Base-by-base conservation (phyloP, 2,113 vertebrate species). In the Microtus pennsylvanicus region DNA sequence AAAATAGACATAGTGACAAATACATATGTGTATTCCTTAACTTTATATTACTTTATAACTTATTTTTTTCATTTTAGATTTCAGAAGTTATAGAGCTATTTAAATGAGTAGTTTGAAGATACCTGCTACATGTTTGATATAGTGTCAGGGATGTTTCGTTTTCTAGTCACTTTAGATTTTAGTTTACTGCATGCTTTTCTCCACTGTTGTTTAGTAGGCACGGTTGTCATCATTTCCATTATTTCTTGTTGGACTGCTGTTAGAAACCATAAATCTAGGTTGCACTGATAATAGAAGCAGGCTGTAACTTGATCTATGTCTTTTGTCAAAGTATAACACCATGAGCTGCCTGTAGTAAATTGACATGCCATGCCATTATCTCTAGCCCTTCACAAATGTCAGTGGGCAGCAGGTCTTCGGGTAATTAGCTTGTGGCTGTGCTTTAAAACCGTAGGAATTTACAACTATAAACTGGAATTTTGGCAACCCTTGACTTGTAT, bases 221-320 rank as follows among this genome's bases (percentile, higher is more conserved):
- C 76, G 95, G 72, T 95, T 97, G 92, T 96, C 94, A 96, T 98
- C 92, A 90, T 97, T 98, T 95, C 95, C 91, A 96, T 97, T 94
- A 97, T 96, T 97, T 97, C 89, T 97, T 96, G 74, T 96, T 93
- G 87, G 75, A 81, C 95, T 45, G 11, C 74, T 97, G 87, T 97
- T 97, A 96, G 87, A 96, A 97, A 95, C 93, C 76, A 90, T 97
- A 97, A 97, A 98, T 98, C 96, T 95, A 93, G 89, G 93, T 75
- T 94, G 52, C 55, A 28, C 70, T 96, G 96, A 93, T 97, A 97
- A 96, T 96, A 97, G 91, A 85, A 94, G 94, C 52, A 95, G 96
- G 65, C 93, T 97, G 96, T 97, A 97, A 98, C 95, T 90, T 96
- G 96, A 97, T 96, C 96, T 90, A 95, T 67, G 96, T 95, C 94